These are phyloP conservation scores for Centropyge bicolor DNA, from an alignment of 2,797 vertebrate species.

Conservation along the genomic window DNA sequence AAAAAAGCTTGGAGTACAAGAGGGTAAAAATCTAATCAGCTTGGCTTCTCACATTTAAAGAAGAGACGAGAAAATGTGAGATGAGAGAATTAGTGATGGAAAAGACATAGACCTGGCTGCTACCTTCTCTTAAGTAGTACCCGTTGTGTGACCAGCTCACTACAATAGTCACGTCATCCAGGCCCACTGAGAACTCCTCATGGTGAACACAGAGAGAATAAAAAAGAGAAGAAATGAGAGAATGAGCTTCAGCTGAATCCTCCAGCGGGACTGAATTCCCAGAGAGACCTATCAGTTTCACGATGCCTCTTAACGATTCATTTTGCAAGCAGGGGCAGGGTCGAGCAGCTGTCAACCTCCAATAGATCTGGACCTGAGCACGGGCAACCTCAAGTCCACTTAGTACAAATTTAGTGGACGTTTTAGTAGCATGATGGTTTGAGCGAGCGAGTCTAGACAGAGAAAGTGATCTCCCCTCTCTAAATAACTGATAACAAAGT, in stretches of 20 bases:
- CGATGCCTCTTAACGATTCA: slow-evolving; percentile 67
- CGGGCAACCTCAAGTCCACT: slow-evolving; percentile 19
- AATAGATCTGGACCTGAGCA: slow-evolving; percentile 25
- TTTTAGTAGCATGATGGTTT: slow-evolving; percentile 29
- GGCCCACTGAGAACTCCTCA: slow-evolving; percentile 19
- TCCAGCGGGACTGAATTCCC: slow-evolving; percentile 58
- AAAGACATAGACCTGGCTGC: neutral
- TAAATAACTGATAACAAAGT: slow-evolving; percentile 17
- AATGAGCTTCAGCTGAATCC: slow-evolving; percentile 33
- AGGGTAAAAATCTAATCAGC: slow-evolving; percentile 15
- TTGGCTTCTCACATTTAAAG: slow-evolving; percentile 8
- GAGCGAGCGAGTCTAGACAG: slow-evolving; percentile 29
- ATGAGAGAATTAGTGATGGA: slow-evolving; percentile 7
- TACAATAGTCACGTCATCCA: slow-evolving; percentile 7
- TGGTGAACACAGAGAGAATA: neutral
- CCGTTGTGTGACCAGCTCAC: neutral
- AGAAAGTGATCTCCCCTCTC: slow-evolving; percentile 7
- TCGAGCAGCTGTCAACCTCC: slow-evolving; percentile 59
- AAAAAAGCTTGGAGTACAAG: neutral
- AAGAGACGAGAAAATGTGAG: neutral
- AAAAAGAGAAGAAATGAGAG: slow-evolving; percentile 24
- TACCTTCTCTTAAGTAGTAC: slow-evolving; percentile 7
- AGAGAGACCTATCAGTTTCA: slow-evolving; percentile 68
- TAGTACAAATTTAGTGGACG: slow-evolving; percentile 19
- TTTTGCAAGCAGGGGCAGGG: slow-evolving; percentile 38